These are phyloP conservation scores for Myanophis thanlyinensis DNA, from an alignment of 2,113 vertebrate genomes.

Conservation along the genomic window DNA sequence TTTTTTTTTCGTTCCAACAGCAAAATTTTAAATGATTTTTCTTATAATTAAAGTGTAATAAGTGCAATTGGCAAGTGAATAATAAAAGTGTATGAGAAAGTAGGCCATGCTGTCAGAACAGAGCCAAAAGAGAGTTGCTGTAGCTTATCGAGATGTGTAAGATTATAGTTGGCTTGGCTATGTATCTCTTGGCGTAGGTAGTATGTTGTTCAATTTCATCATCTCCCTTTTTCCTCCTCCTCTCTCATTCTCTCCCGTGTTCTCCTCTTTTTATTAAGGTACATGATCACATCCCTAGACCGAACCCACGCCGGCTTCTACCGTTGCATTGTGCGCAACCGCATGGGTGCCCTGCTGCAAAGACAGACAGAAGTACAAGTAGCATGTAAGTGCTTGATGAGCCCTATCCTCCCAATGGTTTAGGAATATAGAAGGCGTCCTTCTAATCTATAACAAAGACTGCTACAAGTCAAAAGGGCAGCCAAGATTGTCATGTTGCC, in stretches of 20 bases:
- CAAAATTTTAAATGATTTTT: background rate
- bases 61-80: background rate
- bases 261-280: slow-evolving; percentile 70
- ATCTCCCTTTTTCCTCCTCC: slow-evolving; percentile 6
- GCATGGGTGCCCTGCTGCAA: slow-evolving; percentile 93
- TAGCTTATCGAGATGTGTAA: background rate
- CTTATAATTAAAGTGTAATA: background rate
- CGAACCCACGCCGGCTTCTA: slow-evolving; percentile 94
- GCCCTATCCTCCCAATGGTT: background rate
- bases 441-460: background rate
- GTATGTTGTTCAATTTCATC: background rate
- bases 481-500: background rate
- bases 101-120: background rate
- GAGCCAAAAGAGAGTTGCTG: background rate
- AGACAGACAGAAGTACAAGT: slow-evolving; percentile 94
- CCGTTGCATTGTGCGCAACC: slow-evolving; percentile 93
- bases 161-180: background rate
- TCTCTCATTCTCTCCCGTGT: slow-evolving; percentile 4
- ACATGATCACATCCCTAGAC: slow-evolving; percentile 93
- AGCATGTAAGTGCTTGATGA: slow-evolving; percentile 86
- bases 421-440: background rate
- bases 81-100: background rate
- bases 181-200: background rate
- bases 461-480: background rate
- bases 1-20: background rate